Evolutionary conservation across 2,797 vertebrate genomes (phyloP), one percentile per base, ranked within the genome.

Genomic region (Momotus momota): DNA sequence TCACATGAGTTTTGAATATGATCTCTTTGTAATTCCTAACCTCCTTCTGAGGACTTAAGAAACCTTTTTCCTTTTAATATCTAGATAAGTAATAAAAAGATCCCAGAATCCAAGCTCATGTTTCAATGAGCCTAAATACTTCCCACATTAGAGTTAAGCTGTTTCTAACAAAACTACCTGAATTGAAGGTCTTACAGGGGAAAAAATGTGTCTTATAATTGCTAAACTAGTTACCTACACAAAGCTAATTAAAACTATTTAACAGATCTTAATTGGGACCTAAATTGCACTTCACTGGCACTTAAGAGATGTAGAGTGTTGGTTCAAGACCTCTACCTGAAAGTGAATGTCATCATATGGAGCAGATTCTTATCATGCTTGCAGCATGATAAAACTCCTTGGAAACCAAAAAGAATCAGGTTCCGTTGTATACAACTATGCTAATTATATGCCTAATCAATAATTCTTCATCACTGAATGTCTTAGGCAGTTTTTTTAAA

Each of bases 381-480:
- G 31, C 26, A 70, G 54, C n/a, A 26, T 69, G 73, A 69, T 51
- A 90, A 82, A 93, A 84, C n/a, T 79, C 69, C n/a, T 29, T 58
- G 46, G 49, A 94, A 94, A 81, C 25, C 40, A 69, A 49, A 92
- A 70, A 55, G 15, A 58, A 66, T 51, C 2, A 2, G 46, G 6
- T 74, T 85, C 43, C 61, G 7, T 79, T 85, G 43, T 64, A 46
- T 83, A 64, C 69, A 74, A 80, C 51, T 84, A 6, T 57, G 43
- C 25, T 55, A 87, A 81, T 94, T 84, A 73, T 74, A 71, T 96
- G 69, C 86, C 78, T 55, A 62, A 80, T 97, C 57, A 94, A 65
- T 97, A 96, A 41, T 65, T 82, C 40, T 83, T 83, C 31, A 80
- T 52, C 87, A 69, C 83, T 72, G 49, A 94, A 51, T 81, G 80